Base-by-base conservation (phyloP, 2,797 vertebrate species). In the Sebastes steindachneri region DNA sequence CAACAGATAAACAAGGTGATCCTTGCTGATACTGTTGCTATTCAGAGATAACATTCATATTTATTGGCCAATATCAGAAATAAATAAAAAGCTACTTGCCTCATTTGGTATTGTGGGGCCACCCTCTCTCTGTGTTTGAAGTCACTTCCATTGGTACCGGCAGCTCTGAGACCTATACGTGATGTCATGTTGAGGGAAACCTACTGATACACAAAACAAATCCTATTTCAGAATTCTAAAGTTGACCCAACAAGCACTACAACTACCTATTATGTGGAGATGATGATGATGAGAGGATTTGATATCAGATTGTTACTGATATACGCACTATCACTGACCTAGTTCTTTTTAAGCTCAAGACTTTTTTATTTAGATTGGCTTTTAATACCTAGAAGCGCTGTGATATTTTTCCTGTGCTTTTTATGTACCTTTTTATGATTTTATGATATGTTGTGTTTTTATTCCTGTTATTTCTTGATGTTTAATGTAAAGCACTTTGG, bases 31-130 rank as follows among this genome's bases (percentile, higher is more conserved):
- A 8, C 8, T 23, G 5, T 14, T 64, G 53, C 2, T 31, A 14
- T 64, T 45, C 45, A 54, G 1, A 63, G 17, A 75, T 17, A 65
- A 55, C 3, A 57, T 35, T 71, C 2, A 65, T 10, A 57, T 69
- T 66, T 29, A 26, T 29, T 35, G 5, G 57, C 2, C 2, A 58
- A 45, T 25, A 62, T 68, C 4, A 69, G 15, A 41, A 25, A 68
- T 0, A 29, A 35, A 78, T 19, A 2, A 29, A 29, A 33, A 37
- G 17, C 12, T 10, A 73, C 83, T 90, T 91, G 79, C 95, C 98
- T 98, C 98, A 99, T 99, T 85, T 99, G 98, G 90, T 98, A 99
- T 77, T 97, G 96, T 68, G 94, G 92, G 65, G 94, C 92, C 81
- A 96, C 96, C 37, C 95, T 97, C 86, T 98, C 87, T 89, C 95